Evolutionary conservation across 2,113 vertebrate species (phyloP).

Genomic region (Xenopus borealis): DNA sequence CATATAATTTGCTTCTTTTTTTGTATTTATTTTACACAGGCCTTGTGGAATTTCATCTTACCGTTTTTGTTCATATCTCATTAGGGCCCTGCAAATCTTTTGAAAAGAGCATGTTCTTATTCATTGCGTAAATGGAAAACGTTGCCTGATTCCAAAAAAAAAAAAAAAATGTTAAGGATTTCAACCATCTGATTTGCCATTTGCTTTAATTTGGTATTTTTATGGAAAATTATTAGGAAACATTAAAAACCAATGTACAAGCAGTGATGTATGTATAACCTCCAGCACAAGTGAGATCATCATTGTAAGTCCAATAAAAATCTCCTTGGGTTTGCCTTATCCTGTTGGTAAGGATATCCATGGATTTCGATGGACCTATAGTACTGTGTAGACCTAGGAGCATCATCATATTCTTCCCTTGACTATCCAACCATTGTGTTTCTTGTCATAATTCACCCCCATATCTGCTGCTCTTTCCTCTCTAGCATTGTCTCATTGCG

Average conservation of each 20-base stretch:
- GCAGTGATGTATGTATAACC: not conserved
- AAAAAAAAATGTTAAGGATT: not conserved
- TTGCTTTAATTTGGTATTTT: not conserved
- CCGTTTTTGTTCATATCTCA: not conserved
- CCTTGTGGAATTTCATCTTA: not conserved
- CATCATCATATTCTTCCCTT: not conserved
- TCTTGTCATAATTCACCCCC: conserved; percentile 52
- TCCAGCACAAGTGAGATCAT: not conserved
- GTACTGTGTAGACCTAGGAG: not conserved
- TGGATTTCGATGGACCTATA: no score
- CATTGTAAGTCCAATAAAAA: not conserved
- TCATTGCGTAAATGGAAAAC: not conserved
- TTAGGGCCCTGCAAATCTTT: not conserved
- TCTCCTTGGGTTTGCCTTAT: no score
- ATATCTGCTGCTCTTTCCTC: conserved; percentile 54
- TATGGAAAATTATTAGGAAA: not conserved
- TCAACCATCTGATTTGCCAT: not conserved
- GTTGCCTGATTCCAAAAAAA: not conserved
- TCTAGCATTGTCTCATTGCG: conserved; percentile 53
- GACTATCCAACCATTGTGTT: not conserved
- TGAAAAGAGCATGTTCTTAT: not conserved
- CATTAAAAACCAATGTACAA: not conserved
- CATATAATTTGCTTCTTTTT: not conserved
- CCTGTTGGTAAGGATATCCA: no score
- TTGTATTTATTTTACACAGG: not conserved